Evolutionary conservation across 1,140 invertebrate genomes (phyloP).

Genomic region (Galleria mellonella): DNA sequence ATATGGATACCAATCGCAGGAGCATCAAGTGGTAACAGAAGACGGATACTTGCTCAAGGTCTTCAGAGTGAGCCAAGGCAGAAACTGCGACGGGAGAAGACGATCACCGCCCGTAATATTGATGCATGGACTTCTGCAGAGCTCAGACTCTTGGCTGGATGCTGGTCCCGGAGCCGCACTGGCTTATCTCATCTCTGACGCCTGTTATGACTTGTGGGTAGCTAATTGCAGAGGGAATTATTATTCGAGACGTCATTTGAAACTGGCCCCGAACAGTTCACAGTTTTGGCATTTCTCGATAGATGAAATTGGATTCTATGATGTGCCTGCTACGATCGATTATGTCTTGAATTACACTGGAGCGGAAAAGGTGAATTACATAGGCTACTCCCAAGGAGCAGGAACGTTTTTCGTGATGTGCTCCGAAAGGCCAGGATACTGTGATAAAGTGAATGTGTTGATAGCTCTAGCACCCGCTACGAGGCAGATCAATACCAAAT

Average conservation of each 20-base stretch:
- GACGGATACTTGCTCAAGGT: conserved; percentile 72
- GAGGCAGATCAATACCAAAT: conserved; percentile 33
- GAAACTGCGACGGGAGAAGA: conserved; percentile 13
- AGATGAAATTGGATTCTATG: conserved; percentile 83
- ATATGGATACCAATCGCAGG: conserved; percentile 34
- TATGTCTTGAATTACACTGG: conserved; percentile 74
- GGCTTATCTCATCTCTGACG: conserved; percentile 79
- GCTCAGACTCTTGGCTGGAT: conserved; percentile 80
- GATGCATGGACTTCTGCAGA: conserved; percentile 80
- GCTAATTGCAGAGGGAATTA: conserved; percentile 81
- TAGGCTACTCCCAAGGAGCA: conserved; percentile 79
- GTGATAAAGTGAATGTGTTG: conserved; percentile 39
- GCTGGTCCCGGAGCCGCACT: conserved; percentile 77
- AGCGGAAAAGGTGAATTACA: conserved; percentile 72
- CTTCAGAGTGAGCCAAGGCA: conserved; percentile 55
- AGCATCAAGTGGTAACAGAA: conserved; percentile 49
- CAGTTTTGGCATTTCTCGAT: conserved; percentile 73
- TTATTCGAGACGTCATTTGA: conserved; percentile 76
- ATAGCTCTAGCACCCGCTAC: conserved; percentile 42
- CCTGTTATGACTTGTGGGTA: conserved; percentile 86
- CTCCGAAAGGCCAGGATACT: conserved; percentile 42
- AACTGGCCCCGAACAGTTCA: conserved; percentile 66
- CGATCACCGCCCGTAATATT: conserved; percentile 35
- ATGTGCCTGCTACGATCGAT: conserved; percentile 84
- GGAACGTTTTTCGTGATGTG: conserved; percentile 43